These are phyloP conservation scores for Phyllotreta cruciferae DNA, from an alignment of 2,888 invertebrate genomes.

Conservation along the genomic window DNA sequence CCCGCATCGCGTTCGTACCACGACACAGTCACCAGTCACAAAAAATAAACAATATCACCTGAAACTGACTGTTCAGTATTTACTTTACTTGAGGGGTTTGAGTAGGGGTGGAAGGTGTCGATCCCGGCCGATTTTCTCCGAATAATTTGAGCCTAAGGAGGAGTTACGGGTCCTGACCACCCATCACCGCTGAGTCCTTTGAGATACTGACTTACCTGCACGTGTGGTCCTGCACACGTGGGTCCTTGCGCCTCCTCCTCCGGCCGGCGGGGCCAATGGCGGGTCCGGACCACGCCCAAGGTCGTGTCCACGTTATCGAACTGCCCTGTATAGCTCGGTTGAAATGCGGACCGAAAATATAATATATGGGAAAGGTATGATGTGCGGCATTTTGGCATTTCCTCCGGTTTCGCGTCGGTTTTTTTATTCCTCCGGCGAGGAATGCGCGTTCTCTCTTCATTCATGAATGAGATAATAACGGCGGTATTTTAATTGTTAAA, in stretches of 20 bases:
- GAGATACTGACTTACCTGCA: constrained; percentile 55
- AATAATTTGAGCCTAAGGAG: constrained; percentile 53
- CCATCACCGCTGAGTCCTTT: constrained; percentile 57
- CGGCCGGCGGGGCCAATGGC: constrained; percentile 47
- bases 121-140: constrained; percentile 51
- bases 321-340: constrained; percentile 55
- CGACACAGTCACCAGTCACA: constrained; percentile 56
- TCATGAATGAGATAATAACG: constrained; percentile 19
- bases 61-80: constrained; percentile 52
- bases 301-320: constrained; percentile 44
- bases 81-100: constrained; percentile 56
- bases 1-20: constrained; percentile 52
- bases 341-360: constrained; percentile 41
- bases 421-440: constrained; percentile 30
- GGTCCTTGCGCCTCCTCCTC: constrained; percentile 47
- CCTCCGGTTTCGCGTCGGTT: constrained; percentile 20
- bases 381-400: constrained; percentile 27
- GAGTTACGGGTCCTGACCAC: constrained; percentile 56
- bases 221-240: constrained; percentile 58
- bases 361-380: constrained; percentile 27
- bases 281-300: constrained; percentile 48
- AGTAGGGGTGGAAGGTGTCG: constrained; percentile 56
- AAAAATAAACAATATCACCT: constrained; percentile 61
- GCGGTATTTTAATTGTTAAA: constrained; percentile 19
- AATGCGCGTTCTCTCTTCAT: constrained; percentile 26